These are phyloP conservation scores for Corvus cornix DNA, from an alignment of 2,113 vertebrate genomes.

Conservation along the genomic window DNA sequence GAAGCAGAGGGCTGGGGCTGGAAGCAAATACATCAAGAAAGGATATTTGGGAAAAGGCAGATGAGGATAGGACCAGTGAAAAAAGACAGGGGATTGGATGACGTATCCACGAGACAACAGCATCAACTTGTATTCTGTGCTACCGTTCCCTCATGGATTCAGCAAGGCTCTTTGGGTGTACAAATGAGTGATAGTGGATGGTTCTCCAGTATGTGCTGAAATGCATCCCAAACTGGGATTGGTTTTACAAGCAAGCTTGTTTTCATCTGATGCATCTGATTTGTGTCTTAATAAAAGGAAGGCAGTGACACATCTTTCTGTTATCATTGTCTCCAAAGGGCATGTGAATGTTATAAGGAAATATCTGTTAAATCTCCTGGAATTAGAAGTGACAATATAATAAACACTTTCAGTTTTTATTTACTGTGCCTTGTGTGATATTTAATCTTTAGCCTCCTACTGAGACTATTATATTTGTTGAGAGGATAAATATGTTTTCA, in stretches of 20 bases:
- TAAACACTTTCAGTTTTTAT: conserved; percentile 36
- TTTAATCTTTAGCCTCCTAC: conserved; percentile 36
- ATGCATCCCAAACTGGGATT: background rate
- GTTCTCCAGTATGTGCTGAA: background rate
- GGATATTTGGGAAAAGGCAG: background rate
- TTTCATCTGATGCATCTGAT: background rate
- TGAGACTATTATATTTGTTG: background rate
- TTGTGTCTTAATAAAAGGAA: background rate
- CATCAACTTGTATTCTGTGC: background rate
- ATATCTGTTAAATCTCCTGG: background rate
- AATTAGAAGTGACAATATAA: conserved; percentile 56
- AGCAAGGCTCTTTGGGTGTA: background rate
- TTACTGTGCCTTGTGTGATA: conserved; percentile 17
- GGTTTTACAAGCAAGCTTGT: background rate
- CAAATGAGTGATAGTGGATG: background rate
- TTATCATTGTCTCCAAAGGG: background rate
- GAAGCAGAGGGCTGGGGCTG: background rate
- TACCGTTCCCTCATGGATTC: background rate
- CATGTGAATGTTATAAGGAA: background rate
- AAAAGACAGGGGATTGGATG: background rate
- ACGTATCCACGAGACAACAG: background rate
- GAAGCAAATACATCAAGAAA: background rate
- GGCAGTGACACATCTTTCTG: background rate
- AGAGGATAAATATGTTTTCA: conserved; percentile 45
- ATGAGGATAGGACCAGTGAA: background rate